phyloP scores from a whole-genome alignment of 2,113 vertebrate species.

The Numenius arquata region DNA sequence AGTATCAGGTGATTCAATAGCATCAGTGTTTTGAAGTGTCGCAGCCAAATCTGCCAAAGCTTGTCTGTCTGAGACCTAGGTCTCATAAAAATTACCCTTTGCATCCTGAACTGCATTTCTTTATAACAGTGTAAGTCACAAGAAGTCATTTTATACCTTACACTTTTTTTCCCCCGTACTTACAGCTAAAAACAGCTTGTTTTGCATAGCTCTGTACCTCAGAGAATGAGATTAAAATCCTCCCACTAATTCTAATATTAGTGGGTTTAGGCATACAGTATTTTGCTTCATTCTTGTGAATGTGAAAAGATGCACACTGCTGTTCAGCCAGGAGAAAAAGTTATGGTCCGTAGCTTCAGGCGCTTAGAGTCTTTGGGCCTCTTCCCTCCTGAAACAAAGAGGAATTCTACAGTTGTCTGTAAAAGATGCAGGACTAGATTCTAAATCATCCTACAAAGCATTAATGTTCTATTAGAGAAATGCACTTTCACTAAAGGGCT shows the following conservation, averaged over 20 bases:
- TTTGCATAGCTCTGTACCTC: neutral
- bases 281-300: neutral
- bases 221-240: neutral
- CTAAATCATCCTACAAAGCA: neutral
- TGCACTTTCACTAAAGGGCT: slow-evolving; percentile 6
- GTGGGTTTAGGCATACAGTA: neutral
- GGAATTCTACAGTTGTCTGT: neutral
- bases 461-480: slow-evolving; percentile 18
- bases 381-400: neutral
- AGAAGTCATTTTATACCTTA: neutral
- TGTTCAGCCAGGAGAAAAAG: neutral
- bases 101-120: neutral
- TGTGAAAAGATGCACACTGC: neutral
- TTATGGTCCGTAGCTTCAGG: neutral
- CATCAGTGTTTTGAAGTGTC: neutral
- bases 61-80: neutral
- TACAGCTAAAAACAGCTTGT: neutral
- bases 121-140: neutral
- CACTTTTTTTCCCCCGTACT: neutral
- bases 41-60: neutral
- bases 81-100: neutral
- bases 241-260: neutral
- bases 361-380: neutral
- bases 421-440: neutral
- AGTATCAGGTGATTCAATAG: neutral